Conservation (phyloP, 2,797 vertebrate genomes). For the Gobionotothen gibberifrons region DNA sequence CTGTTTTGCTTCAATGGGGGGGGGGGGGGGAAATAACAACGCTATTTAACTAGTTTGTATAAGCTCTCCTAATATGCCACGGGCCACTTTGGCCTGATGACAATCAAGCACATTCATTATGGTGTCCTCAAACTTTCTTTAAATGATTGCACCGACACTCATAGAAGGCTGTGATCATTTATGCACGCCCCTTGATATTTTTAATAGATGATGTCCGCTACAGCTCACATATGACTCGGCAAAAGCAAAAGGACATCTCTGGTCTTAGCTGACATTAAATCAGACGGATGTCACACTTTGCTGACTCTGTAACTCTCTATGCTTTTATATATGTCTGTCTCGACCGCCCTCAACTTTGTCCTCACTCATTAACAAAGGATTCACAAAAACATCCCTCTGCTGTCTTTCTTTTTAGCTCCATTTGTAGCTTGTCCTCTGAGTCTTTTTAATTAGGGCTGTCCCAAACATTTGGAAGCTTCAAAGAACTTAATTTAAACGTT, state of each 20-base stretch:
- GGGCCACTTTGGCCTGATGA: constrained; percentile 2
- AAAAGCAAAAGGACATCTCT: constrained; percentile 37
- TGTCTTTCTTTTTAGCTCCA: no score
- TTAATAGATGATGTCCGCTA: constrained; percentile 38
- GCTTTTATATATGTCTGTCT: constrained; percentile 22
- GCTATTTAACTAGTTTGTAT: constrained; percentile 21
- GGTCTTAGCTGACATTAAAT: constrained; percentile 28
- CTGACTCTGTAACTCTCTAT: constrained; percentile 9
- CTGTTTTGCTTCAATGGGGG: constrained; percentile 27
- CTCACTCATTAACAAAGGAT: background rate
- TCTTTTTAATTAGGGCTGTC: no score
- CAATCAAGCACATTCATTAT: constrained; percentile 26
- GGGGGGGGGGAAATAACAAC: constrained; percentile 23
- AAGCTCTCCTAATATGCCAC: constrained; percentile 21
- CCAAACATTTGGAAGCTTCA: no score
- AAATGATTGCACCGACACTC: constrained; percentile 25
- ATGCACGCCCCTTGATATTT: constrained; percentile 46
- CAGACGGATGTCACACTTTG: constrained; percentile 48
- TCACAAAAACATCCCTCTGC: background rate
- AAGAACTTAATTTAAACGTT: no score
- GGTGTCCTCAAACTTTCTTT: constrained; percentile 36
- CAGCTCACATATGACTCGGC: constrained; percentile 27
- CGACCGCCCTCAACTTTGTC: background rate
- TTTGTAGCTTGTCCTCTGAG: no score
- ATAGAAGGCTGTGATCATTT: constrained; percentile 12